Percentiles rank a stretch among this genome's conserved stretches.
These are phyloP conservation scores for Coecobrya sp. DNA, from an alignment of 2,888 invertebrate genomes.

Conservation along the genomic window DNA sequence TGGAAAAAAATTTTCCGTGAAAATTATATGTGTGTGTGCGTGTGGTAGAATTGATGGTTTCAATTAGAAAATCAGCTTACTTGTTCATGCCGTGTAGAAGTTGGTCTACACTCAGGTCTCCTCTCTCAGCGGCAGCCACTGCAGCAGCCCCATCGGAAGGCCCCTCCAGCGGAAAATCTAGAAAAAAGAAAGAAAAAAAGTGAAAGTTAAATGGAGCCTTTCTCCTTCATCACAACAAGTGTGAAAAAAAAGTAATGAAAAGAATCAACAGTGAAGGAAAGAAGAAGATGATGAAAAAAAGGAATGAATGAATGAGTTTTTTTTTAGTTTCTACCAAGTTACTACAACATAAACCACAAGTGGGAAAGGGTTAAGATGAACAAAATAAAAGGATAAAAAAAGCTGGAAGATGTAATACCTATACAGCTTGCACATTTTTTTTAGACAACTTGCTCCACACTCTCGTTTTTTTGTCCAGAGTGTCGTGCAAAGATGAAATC, in stretches of 20 bases:
- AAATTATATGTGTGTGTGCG: neutral
- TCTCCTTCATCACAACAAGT: slow-evolving; percentile 61
- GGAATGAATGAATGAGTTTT: slow-evolving; percentile 64
- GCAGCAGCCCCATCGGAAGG: slow-evolving; percentile 81
- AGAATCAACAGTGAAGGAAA: slow-evolving; percentile 13
- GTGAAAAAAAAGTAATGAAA: slow-evolving; percentile 62
- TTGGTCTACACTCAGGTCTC: slow-evolving; percentile 85
- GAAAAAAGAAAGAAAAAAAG: slow-evolving; percentile 43
- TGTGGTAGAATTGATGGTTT: slow-evolving; percentile 40
- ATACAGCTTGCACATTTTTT: no score
- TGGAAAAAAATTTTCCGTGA: neutral
- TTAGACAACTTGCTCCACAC: no score
- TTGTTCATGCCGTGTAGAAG: slow-evolving; percentile 86
- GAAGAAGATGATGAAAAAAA: slow-evolving; percentile 3
- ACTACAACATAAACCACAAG: no score
- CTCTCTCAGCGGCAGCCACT: slow-evolving; percentile 77
- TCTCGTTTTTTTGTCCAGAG: no score
- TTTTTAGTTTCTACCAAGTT: no score
- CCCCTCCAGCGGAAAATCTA: slow-evolving; percentile 85
- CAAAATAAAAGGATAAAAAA: no score
- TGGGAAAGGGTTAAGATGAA: no score
- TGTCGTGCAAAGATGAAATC: no score
- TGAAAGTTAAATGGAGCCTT: slow-evolving; percentile 30
- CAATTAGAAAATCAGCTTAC: slow-evolving; percentile 82
- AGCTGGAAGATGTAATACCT: no score